A percentile compares a stretch with the other conserved stretches of the same genome.
phyloP scores from a whole-genome alignment of 2,113 vertebrate species.

The Phylloscopus whistleri region DNA sequence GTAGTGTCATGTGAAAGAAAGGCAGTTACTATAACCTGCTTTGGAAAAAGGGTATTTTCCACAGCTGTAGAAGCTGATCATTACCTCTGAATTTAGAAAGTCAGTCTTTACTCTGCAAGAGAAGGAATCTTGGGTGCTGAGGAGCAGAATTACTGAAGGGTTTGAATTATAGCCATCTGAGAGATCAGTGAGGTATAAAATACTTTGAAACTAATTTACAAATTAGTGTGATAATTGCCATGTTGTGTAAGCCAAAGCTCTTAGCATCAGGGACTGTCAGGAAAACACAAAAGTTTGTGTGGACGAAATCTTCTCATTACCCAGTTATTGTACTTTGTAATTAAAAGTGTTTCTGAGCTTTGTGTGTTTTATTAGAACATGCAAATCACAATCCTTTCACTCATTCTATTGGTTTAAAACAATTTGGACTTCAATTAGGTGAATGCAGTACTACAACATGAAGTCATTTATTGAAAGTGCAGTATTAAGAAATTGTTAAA shows the following conservation, averaged over 20 bases:
- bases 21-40: background rate
- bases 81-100: background rate
- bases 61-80: background rate
- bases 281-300: background rate
- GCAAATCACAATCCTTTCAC: background rate
- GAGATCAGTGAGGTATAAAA: background rate
- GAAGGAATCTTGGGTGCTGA: background rate
- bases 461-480: background rate
- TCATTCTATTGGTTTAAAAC: background rate
- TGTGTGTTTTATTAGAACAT: background rate
- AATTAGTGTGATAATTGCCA: background rate
- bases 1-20: background rate
- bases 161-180: background rate
- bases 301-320: accelerated
- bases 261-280: background rate
- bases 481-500: background rate
- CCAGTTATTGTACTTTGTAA: background rate
- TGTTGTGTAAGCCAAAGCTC: background rate
- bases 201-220: background rate
- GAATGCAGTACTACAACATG: background rate
- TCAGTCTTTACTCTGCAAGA: background rate
- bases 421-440: background rate
- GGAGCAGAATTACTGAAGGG: background rate
- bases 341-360: background rate
- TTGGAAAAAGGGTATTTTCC: background rate